Evolutionary conservation across 2,888 invertebrate genomes (phyloP), one percentile per base, ranked within the genome.

Genomic region (Osmoderma eremita): DNA sequence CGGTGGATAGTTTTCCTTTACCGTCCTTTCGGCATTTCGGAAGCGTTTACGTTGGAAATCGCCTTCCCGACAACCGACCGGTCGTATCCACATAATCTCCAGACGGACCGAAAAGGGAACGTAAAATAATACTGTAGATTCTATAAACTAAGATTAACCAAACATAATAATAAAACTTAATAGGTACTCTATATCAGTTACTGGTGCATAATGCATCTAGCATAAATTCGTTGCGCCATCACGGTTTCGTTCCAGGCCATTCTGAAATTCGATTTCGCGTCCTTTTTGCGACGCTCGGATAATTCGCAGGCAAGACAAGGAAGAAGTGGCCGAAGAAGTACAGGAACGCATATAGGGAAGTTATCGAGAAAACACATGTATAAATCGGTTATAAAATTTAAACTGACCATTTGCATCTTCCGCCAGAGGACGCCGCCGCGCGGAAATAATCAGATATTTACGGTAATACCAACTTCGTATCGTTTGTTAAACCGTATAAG

Each of bases 371-470:
- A 68, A 68, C 68, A 63, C 67, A 68, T 65, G 65, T 65, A 68
- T 68, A 64, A 64, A 64, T 61, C 68, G 68, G 65, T 65, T 68
- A 65, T 68, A 68, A 68, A 68, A 68, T 68, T 68, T 65, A 56
- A 65, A 45, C 50, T 68, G 51, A 58, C 64, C 61, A 63, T 68
- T 68, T 65, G 64, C 68, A 72, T 72, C 71, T 74, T 73, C 73
- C 73, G 67, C 65, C 65, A 64, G 71, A 71, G 63, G 62, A 65
- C 65, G 45, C 61, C 54, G 67, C 67, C 68, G 71, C 70, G 70
- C 66, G 67, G 69, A 73, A 73, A 73, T 72, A 73, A 73, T 72
- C 72, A 70, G 70, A 71, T 72, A 72, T 73, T 72, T 73, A 74
- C 71, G 71, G 45, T 48, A 67, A 67, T 58, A 53, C 41, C 6